These are phyloP conservation scores for Bergia puertoricense DNA, from an alignment of 92 coral and sea anemone genomes.

Conservation along the genomic window DNA sequence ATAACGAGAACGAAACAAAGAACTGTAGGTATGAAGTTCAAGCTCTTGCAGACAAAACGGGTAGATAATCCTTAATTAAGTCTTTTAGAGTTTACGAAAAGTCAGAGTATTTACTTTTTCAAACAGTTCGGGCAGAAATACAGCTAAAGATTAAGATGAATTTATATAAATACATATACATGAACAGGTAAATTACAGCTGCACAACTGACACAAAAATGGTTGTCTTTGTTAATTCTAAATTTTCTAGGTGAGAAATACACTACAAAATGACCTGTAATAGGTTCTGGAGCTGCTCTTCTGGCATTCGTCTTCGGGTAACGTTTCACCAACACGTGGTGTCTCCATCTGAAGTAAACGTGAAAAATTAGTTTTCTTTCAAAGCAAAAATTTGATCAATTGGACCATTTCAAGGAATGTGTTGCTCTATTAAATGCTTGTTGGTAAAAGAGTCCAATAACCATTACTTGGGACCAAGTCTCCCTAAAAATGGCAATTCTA, in stretches of 20 bases:
- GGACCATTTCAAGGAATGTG: no score
- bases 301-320: constrained; percentile 52
- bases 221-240: not conserved
- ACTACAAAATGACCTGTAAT: constrained; percentile 54
- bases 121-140: no score
- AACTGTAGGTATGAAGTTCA: not conserved
- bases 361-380: not conserved
- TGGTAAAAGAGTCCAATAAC: no score
- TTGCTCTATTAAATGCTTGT: no score
- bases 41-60: not conserved
- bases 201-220: not conserved
- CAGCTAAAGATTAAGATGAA: no score
- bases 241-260: not conserved
- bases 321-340: constrained; percentile 63
- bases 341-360: constrained; percentile 67
- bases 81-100: no score
- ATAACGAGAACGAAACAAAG: not conserved
- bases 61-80: not conserved
- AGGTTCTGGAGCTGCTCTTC: constrained; percentile 55
- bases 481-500: no score
- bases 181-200: not conserved
- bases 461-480: no score
- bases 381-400: not conserved
- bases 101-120: not conserved
- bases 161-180: not conserved